Conservation (phyloP, 2,888 invertebrate species). For the Polietes domitor region DNA sequence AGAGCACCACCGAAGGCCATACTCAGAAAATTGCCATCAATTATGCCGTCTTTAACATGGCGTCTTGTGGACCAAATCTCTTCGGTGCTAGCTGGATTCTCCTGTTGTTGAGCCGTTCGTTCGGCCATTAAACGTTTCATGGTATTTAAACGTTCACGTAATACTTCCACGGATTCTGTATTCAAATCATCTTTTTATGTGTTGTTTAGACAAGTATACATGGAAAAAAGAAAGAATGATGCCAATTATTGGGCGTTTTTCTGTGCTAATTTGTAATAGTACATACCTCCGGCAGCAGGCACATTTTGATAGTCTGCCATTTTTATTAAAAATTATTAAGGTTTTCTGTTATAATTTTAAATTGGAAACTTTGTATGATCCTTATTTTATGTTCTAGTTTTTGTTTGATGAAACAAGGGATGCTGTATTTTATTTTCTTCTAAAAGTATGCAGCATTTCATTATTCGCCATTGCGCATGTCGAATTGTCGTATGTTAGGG, state of each 20-base stretch:
- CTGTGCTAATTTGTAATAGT: neutral
- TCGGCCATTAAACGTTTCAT: constrained; percentile 93
- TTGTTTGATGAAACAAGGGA: constrained; percentile 44
- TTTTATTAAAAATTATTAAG: neutral
- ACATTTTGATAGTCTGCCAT: constrained; percentile 63
- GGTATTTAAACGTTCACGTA: constrained; percentile 88
- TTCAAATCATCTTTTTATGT: constrained; percentile 77
- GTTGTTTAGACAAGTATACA: neutral
- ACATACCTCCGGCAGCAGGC: constrained; percentile 55
- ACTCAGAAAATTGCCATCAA: constrained; percentile 89
- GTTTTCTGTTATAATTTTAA: neutral
- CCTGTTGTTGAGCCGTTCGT: constrained; percentile 81
- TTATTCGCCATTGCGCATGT: constrained; percentile 65
- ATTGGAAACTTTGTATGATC: neutral
- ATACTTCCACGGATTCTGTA: constrained; percentile 89
- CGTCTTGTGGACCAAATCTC: constrained; percentile 79
- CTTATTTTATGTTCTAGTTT: neutral
- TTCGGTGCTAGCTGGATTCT: constrained; percentile 79
- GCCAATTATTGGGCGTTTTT: neutral
- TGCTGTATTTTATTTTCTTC: constrained; percentile 50
- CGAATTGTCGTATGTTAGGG: too few species aligned
- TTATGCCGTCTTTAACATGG: constrained; percentile 83
- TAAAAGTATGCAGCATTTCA: constrained; percentile 66
- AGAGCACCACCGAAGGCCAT: constrained; percentile 91
- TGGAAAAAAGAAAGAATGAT: neutral